A percentile compares a stretch with the other conserved stretches of the same genome.
phyloP scores from a whole-genome alignment of 2,888 invertebrate species.

The Trachelus stipa region DNA sequence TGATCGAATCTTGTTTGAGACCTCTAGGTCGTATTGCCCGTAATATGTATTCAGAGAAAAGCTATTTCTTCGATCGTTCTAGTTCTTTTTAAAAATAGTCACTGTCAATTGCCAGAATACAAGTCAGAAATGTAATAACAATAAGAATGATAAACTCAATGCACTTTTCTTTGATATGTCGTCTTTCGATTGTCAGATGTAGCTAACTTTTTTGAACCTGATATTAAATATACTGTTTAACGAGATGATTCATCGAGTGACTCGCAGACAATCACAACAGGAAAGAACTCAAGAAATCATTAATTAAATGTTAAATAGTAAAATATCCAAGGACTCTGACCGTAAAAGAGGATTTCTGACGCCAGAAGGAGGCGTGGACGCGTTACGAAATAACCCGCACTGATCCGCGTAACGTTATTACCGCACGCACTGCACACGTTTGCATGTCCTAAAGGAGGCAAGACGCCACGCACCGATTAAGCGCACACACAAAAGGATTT shows the following conservation, averaged over 20 bases:
- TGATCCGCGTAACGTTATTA: constrained; percentile 6
- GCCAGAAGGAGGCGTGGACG: constrained; percentile 2
- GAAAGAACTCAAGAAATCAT: not conserved
- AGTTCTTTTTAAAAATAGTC: not conserved
- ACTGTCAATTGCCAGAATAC: not conserved
- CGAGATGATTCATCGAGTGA: not conserved
- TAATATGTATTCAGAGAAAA: too few relatives aligned
- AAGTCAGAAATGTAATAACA: not conserved
- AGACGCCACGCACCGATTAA: not conserved
- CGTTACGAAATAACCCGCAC: constrained; percentile 3
- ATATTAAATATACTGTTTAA: not conserved
- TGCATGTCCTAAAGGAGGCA: not conserved
- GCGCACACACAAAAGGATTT: not conserved
- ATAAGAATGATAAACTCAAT: not conserved
- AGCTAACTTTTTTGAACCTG: not conserved
- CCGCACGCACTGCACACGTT: constrained; percentile 4
- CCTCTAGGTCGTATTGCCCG: not conserved
- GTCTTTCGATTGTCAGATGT: not conserved
- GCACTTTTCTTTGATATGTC: not conserved
- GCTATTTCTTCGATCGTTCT: too few relatives aligned
- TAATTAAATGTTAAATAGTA: not conserved
- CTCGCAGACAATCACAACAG: not conserved
- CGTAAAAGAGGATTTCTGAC: not conserved
- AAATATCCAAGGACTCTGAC: not conserved
- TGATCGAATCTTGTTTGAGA: not conserved